Evolutionary conservation across 2,113 vertebrate genomes (phyloP), one percentile per base, ranked within the genome.

Genomic region (Gracilinanus agilis): DNA sequence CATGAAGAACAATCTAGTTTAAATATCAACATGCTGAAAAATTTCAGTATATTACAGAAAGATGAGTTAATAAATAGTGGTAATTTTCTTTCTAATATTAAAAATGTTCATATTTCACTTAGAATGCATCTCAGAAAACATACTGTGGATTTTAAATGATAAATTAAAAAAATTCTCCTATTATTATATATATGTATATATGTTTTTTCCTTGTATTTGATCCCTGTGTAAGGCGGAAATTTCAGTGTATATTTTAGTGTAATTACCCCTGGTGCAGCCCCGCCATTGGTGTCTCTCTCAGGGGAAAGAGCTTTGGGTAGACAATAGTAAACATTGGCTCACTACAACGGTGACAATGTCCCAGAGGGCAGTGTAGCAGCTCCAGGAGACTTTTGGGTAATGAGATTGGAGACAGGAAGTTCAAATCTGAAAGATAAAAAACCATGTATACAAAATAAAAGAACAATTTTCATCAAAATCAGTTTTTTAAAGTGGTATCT

Each of bases 241-340:
- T 96, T 96, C 91, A 91, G 95, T 92, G 96, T 96, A 97, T 97
- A 97, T 97, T 97, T 88, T 95, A 96, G 92, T 90, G 21, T 98
- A 98, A 98, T 99, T 98, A 99, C 99, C 99, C 99, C 98, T 99
- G 99, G 97, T 99, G 99, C 90, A 99, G 99, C 96, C 99, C 99
- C 53, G 99, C 99, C 99, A 99, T 99, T 2, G 99, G 99, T 0
- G 99, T 99, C 98, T 99, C 99, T 95, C 99, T 99, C 97, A 99
- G 98, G 91, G 99, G 99, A 96, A 99, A 99, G 92, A 99, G 99
- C 98, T 99, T 99, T 96, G 99, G 99, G 98, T 99, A 99, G 98
- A 99, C 99, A 94, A 99, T 99, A 94, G 99, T 99, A 98, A 99
- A 99, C 99, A 99, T 99, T 96, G 99, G 98, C 98, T 99, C 99